Percentiles rank a stretch among this genome's conserved stretches.
These are phyloP conservation scores for Labeo rohita DNA, from an alignment of 2,113 vertebrate species.

Conservation along the genomic window DNA sequence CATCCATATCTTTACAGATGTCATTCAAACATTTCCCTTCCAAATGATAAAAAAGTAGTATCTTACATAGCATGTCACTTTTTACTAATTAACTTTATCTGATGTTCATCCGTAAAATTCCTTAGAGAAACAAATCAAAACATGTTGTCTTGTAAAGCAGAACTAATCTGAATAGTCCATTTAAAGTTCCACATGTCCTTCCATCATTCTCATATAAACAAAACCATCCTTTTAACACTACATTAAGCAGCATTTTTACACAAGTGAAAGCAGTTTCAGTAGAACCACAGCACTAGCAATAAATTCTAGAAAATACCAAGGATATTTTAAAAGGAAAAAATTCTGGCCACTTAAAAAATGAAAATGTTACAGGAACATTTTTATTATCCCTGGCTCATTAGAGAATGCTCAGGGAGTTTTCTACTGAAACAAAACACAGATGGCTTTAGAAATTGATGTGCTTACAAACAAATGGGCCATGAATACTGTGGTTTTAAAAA, in stretches of 20 bases:
- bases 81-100: not conserved
- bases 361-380: slow-evolving; percentile 48
- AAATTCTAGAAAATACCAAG: slow-evolving; percentile 4
- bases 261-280: not conserved
- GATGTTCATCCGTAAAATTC: not conserved
- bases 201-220: not conserved
- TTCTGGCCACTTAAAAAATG: slow-evolving; percentile 60
- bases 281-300: not conserved
- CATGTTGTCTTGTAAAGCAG: too few relatives aligned
- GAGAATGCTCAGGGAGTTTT: slow-evolving; percentile 63
- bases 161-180: not conserved
- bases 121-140: not conserved
- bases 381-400: slow-evolving; percentile 60
- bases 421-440: slow-evolving; percentile 65
- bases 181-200: not conserved
- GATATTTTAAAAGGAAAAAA: slow-evolving; percentile 65
- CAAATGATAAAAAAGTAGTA: not conserved
- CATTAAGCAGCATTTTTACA: not conserved
- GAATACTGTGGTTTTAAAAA: slow-evolving; percentile 60
- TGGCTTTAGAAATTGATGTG: slow-evolving; percentile 66
- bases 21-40: not conserved
- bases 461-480: slow-evolving; percentile 68
- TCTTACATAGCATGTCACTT: too few relatives aligned
- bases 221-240: not conserved
- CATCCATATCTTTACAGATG: not conserved